Conservation (phyloP, 2,113 vertebrate species). For the Pavo muticus region DNA sequence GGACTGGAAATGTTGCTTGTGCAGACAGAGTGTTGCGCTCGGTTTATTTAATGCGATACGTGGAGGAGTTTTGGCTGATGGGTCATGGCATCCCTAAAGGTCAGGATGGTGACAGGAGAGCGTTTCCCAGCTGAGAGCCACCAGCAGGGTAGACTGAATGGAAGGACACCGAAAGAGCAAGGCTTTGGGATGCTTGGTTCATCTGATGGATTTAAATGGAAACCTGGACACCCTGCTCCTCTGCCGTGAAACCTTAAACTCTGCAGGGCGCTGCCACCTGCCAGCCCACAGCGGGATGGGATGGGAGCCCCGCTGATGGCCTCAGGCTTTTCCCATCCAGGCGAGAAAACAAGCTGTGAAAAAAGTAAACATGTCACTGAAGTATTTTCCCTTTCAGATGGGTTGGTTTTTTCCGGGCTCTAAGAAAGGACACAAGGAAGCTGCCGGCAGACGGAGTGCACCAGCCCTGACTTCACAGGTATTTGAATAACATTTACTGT, state of each 20-base stretch:
- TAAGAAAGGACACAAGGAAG: slow-evolving; percentile 4
- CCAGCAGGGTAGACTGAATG: background rate
- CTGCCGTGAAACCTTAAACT: background rate
- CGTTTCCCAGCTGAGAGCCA: background rate
- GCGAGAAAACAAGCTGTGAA: slow-evolving; percentile 56
- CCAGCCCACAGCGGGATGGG: background rate
- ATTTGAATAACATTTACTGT: slow-evolving; percentile 5
- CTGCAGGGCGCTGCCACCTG: background rate
- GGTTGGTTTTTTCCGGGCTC: background rate
- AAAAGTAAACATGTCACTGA: slow-evolving; percentile 49
- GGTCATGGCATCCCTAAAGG: background rate
- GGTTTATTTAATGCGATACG: background rate
- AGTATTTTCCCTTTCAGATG: slow-evolving; percentile 45
- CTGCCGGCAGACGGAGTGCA: background rate
- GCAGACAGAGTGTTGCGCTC: background rate
- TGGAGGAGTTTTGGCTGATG: background rate
- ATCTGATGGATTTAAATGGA: background rate
- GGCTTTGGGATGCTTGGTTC: background rate
- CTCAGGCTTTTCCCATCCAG: slow-evolving; percentile 45
- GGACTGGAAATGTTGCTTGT: background rate
- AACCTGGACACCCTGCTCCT: background rate
- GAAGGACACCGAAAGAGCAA: background rate
- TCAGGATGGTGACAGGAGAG: background rate
- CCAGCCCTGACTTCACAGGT: slow-evolving; percentile 20
- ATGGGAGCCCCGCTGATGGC: background rate